phyloP scores from a whole-genome alignment of 2,888 invertebrate species.

The Serrognathus titanus region DNA sequence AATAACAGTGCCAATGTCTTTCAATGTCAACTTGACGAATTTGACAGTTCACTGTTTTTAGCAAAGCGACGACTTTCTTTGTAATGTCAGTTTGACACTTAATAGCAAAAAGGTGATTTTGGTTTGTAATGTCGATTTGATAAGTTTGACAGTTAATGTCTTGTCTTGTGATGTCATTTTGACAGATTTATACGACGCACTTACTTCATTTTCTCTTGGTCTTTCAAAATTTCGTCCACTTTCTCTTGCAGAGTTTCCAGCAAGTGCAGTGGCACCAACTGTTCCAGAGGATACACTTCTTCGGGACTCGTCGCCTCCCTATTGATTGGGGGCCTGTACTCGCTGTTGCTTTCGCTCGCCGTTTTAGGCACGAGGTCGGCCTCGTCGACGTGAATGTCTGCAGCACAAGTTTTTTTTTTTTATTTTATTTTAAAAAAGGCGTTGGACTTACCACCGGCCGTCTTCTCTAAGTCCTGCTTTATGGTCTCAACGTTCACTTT shows the following conservation, averaged over 20 bases:
- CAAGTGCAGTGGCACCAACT: constrained; percentile 46
- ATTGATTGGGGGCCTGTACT: constrained; percentile 54
- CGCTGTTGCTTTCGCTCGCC: constrained; percentile 39
- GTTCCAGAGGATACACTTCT: constrained; percentile 51
- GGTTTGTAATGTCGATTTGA: no score
- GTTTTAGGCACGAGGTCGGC: constrained; percentile 46
- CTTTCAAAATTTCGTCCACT: constrained; percentile 12
- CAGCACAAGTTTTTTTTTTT: neutral
- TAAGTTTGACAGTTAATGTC: no score
- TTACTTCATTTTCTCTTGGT: constrained; percentile 11
- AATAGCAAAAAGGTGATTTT: no score
- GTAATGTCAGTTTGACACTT: no score
- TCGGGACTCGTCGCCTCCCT: constrained; percentile 48
- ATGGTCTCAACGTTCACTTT: constrained; percentile 58
- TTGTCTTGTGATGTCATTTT: no score
- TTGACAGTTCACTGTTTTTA: no score
- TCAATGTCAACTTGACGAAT: no score
- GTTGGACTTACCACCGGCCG: constrained; percentile 48
- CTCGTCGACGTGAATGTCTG: constrained; percentile 40
- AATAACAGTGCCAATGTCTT: no score
- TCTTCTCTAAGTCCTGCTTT: constrained; percentile 56
- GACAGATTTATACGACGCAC: neutral
- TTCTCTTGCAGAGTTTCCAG: constrained; percentile 14
- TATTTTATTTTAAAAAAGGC: neutral
- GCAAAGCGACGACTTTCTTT: no score